A percentile compares a stretch with the other conserved stretches of the same genome.
phyloP scores from a whole-genome alignment of 2,113 vertebrate species.

The Scopus umbretta region DNA sequence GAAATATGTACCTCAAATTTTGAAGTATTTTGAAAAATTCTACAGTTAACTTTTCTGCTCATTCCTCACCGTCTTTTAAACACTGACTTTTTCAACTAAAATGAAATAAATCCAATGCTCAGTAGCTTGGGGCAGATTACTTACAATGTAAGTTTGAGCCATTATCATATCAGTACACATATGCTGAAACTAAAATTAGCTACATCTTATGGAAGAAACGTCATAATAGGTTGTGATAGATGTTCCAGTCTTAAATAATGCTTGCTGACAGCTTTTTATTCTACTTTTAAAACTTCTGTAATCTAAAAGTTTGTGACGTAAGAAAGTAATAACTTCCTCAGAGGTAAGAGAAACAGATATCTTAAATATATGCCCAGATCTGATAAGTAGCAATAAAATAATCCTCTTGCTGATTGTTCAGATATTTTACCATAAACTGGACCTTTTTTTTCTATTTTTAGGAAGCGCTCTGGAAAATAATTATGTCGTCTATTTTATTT shows the following conservation, averaged over 20 bases:
- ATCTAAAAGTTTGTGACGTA: background rate
- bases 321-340: background rate
- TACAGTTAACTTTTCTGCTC: background rate
- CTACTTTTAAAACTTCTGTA: background rate
- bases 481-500: background rate
- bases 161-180: background rate
- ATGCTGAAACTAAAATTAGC: background rate
- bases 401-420: background rate
- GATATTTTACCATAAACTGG: background rate
- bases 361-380: background rate
- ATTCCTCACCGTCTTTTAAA: background rate
- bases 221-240: background rate
- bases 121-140: background rate
- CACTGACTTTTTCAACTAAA: background rate
- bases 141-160: background rate
- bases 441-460: background rate
- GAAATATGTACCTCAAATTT: background rate
- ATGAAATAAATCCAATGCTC: background rate
- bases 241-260: background rate
- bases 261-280: background rate
- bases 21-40: background rate
- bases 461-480: background rate
- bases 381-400: background rate
- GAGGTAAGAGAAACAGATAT: background rate
- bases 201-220: background rate